Base-by-base conservation (phyloP, 2,113 vertebrate species). In the Hippocampus zosterae region DNA sequence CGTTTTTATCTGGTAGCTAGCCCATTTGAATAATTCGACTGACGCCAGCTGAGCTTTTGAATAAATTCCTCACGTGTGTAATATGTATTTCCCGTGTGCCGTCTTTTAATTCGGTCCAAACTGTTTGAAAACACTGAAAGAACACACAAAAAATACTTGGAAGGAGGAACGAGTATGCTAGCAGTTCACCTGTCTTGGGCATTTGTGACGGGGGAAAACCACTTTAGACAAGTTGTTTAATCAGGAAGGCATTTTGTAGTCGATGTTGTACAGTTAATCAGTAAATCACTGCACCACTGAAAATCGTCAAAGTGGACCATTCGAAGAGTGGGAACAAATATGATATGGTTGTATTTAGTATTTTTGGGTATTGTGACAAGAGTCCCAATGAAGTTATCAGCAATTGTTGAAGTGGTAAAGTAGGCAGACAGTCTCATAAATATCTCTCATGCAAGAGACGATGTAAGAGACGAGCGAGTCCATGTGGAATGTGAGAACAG, bases 401-500 rank as follows among this genome's bases (percentile, higher is more conserved):
- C 25, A 67, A 15, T 37, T 42, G 23, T 21, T 46, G 16, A 52
- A 29, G 12, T 21, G 29, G 2, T 67, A 21, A 56, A 56, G 50
- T 60, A 42, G 81, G 52, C 50, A 73, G 48, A 67, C 70, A 50
- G 69, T 27, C 21, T 46, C 46, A 73, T 29, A 44, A 69, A 76
- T 48, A n/a, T 52, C 52, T 44, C 52, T 5, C 16, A 50, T 21
- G 5, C 18, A 13, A n/a, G n/a, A n/a, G n/a, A n/a, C n/a, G 37
- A 44, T 59, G 40, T 37, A 37, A 60, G 75, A 74, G 65, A 72
- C 77, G 55, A 27, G 23, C 68, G 72, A 84, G 76, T 75, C 76
- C 81, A 78, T 80, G 46, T 77, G 81, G 89, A 91, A 88, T 88
- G 85, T 81, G 75, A 53, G 71, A 7, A 37, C 67, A 65, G 59